Evolutionary conservation across 2,888 invertebrate species (phyloP), one percentile per base, ranked within the genome.

Genomic region (Lasioglossum calceatum): DNA sequence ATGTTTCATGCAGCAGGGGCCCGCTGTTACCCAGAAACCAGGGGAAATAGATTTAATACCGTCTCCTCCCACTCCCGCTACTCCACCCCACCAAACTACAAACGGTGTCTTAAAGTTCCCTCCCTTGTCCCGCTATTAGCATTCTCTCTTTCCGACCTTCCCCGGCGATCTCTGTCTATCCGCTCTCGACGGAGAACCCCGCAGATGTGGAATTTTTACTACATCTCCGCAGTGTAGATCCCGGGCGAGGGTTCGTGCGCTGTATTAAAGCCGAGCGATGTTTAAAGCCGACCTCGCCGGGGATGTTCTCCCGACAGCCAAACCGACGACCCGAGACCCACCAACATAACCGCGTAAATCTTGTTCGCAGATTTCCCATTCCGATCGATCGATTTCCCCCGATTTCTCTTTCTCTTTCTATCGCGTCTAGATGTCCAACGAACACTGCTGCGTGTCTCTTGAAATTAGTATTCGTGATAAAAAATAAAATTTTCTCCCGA

Each of bases 121-220:
- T 58, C 39, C 84, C 73, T 12, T 71, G 67, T 64, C 78, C 73
- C 36, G 32, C 82, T 82, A 90, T 82, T 91, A 87, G 70, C 54
- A 74, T 74, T 79, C 72, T 79, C 79, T 67, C 76, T 44, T 36
- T 81, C 67, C 70, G 27, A 54, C 74, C 47, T 12, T 16, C 36
- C 36, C 54, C 32, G 71, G 27, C 74, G 16, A 71, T 80, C 64
- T 64, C 64, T 44, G 47, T 81, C 73, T 77, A 36, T 23, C 54
- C 19, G 72, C 71, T 27, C 81, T 67, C 77, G 71, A 54, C 72
- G 71, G 83, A 90, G 84, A 88, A 88, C 86, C 87, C 88, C 89
- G 80, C 91, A 93, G 92, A 93, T 92, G 92, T 89, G 93, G 91
- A 93, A 94, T 94, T 94, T 94, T 93, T 91, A 92, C 92, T 85